Evolutionary conservation across 2,113 vertebrate genomes (phyloP).

Genomic region (Chlorodrepanis virens): DNA sequence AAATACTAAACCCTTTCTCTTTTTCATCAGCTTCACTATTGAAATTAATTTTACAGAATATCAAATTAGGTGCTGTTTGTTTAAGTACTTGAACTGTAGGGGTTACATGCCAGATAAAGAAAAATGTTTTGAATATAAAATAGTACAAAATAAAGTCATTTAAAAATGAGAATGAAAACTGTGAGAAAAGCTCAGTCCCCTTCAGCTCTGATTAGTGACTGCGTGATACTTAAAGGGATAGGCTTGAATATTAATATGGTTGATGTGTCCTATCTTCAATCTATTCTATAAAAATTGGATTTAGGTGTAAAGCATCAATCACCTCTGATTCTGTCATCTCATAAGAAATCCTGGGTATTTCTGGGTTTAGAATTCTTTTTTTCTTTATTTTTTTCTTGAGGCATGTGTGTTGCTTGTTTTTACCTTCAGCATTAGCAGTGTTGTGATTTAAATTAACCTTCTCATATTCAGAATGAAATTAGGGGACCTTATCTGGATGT

Average conservation of each 20-base stretch:
- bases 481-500: background rate
- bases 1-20: background rate
- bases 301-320: background rate
- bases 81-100: conserved; percentile 46
- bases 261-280: background rate
- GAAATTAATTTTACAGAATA: conserved; percentile 47
- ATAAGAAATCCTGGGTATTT: background rate
- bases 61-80: conserved; percentile 40
- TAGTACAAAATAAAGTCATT: conserved; percentile 49
- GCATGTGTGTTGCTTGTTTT: background rate
- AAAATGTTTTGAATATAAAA: conserved; percentile 45
- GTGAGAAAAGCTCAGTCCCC: conserved; percentile 20
- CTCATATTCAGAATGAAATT: background rate
- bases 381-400: background rate
- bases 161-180: conserved; percentile 32
- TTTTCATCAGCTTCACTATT: background rate
- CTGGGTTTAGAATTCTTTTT: background rate
- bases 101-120: conserved; percentile 29
- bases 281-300: background rate
- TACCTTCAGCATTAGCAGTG: background rate
- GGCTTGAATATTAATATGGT: conserved; percentile 42
- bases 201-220: conserved; percentile 55
- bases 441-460: background rate
- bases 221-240: background rate
- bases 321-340: background rate